phyloP scores from a whole-genome alignment of 2,888 invertebrate species.

The Tortrix viridana region DNA sequence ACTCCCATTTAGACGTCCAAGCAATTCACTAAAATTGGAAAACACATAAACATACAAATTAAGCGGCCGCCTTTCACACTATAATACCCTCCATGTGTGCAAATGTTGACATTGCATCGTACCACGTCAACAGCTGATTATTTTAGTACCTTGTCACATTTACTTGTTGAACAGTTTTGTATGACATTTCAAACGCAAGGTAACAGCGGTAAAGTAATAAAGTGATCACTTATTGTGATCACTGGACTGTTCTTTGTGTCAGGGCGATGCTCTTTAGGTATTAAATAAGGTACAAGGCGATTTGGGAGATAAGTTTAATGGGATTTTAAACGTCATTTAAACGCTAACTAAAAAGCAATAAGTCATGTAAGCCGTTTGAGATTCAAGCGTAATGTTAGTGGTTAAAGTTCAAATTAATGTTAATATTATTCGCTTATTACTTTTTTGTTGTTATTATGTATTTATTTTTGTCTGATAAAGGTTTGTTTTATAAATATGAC shows the following conservation, averaged over 20 bases:
- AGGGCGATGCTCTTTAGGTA: conserved; percentile 28
- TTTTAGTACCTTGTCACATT: too few relatives aligned
- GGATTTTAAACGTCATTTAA: conserved; percentile 14
- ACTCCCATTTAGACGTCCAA: background rate
- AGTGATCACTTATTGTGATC: too few relatives aligned
- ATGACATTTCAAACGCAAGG: too few relatives aligned
- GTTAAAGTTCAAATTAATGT: too few relatives aligned
- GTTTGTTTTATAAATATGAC: too few relatives aligned
- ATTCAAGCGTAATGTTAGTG: too few relatives aligned
- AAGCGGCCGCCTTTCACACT: conserved; percentile 9
- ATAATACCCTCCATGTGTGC: conserved; percentile 31
- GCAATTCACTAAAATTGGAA: background rate
- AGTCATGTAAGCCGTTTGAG: too few relatives aligned
- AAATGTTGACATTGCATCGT: conserved; percentile 10
- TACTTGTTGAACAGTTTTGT: too few relatives aligned
- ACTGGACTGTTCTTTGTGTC: conserved; percentile 21
- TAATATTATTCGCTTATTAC: too few relatives aligned
- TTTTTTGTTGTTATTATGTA: too few relatives aligned
- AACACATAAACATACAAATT: conserved; percentile 2
- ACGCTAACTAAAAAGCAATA: background rate
- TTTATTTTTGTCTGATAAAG: too few relatives aligned
- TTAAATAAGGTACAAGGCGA: conserved; percentile 8
- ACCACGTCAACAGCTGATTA: background rate
- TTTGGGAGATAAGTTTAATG: conserved; percentile 21
- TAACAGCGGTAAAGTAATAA: too few relatives aligned